These are phyloP conservation scores for Oscheius sp. DNA, from an alignment of 2,888 invertebrate species.

Conservation along the genomic window DNA sequence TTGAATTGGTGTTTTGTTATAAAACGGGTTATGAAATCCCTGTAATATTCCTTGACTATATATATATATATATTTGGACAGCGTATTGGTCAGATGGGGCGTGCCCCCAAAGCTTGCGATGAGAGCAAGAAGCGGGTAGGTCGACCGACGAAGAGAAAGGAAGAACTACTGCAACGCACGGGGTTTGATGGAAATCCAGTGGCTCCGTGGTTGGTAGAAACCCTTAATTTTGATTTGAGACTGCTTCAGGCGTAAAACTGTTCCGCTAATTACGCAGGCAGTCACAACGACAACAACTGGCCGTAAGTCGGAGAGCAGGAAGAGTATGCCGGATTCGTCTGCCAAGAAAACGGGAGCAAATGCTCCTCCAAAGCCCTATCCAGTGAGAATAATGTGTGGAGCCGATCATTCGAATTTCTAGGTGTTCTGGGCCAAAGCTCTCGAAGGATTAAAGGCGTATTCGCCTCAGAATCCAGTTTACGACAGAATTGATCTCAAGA, in stretches of 20 bases:
- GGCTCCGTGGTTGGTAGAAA: constrained; percentile 81
- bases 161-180: constrained; percentile 40
- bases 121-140: constrained; percentile 38
- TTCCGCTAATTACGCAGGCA: constrained; percentile 96
- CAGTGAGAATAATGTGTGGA: constrained; percentile 8
- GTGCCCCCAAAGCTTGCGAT: constrained; percentile 34
- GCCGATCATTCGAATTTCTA: constrained; percentile 37
- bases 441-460: constrained; percentile 64
- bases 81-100: constrained; percentile 9
- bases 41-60: not conserved
- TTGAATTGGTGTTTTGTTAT: not conserved
- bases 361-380: constrained; percentile 42
- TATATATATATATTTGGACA: not conserved
- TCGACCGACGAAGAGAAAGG: constrained; percentile 41
- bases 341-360: constrained; percentile 35
- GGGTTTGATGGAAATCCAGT: constrained; percentile 85
- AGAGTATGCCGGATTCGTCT: constrained; percentile 32
- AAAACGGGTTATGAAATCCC: not conserved
- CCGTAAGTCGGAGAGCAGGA: constrained; percentile 56
- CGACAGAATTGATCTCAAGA: constrained; percentile 38
- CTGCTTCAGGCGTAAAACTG: constrained; percentile 85
- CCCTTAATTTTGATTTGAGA: not conserved
- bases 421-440: constrained; percentile 70
- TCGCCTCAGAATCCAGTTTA: constrained; percentile 59
- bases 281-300: constrained; percentile 85